A percentile compares a stretch with the other conserved stretches of the same genome.
Evolutionary conservation across 2,797 vertebrate species (phyloP).

Genomic region (Setipinna tenuifilis): DNA sequence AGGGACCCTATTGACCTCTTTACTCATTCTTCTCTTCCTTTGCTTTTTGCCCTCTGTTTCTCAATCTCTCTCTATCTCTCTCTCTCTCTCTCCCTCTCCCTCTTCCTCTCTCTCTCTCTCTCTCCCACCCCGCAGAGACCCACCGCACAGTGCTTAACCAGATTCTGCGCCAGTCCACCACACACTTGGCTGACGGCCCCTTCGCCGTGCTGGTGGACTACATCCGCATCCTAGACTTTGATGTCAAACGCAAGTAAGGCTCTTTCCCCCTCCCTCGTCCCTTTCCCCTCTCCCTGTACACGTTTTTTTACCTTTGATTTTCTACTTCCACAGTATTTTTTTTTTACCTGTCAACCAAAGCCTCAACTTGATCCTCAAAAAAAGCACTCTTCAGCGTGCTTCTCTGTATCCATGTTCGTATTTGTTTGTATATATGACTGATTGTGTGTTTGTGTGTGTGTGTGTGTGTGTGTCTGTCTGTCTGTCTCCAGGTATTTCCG

Average conservation of each 20-base stretch:
- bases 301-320: neutral
- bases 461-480: neutral
- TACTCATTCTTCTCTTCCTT: neutral
- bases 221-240: conserved; percentile 94
- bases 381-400: no score
- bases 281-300: neutral
- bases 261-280: neutral
- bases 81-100: neutral
- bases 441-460: neutral
- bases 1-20: neutral
- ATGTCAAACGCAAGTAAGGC: conserved; percentile 93
- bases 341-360: neutral
- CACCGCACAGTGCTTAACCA: conserved; percentile 96
- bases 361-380: no score
- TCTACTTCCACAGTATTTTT: no score
- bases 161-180: conserved; percentile 93
- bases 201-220: conserved; percentile 96
- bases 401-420: no score
- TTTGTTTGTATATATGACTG: no score
- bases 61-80: neutral
- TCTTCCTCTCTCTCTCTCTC: neutral
- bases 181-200: conserved; percentile 91
- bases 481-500: conserved; percentile 84
- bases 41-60: neutral
- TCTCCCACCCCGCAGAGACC: conserved; percentile 75